phyloP scores from a whole-genome alignment of 2,113 vertebrate genomes.

The Thalassoma bifasciatum region DNA sequence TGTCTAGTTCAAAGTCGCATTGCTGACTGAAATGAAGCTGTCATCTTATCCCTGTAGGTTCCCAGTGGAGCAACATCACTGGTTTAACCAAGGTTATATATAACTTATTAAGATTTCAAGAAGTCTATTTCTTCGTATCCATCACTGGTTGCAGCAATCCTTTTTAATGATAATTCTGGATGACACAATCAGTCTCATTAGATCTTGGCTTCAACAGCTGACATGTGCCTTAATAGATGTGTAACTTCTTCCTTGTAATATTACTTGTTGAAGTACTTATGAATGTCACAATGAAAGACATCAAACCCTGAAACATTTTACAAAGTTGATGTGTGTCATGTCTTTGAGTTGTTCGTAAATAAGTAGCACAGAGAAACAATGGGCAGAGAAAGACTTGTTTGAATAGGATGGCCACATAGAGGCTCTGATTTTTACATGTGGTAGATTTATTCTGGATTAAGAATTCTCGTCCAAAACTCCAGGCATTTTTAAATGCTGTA shows the following conservation, averaged over 20 bases:
- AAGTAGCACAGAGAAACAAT: background rate
- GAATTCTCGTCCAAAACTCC: too few species aligned
- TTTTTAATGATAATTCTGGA: conserved; percentile 34
- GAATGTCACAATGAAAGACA: conserved; percentile 29
- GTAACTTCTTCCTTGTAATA: conserved; percentile 29
- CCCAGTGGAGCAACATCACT: too few species aligned
- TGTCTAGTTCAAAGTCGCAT: conserved; percentile 26
- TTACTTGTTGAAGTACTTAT: conserved; percentile 35
- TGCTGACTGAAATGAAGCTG: conserved; percentile 33
- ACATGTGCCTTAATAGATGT: conserved; percentile 46
- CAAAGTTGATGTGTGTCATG: conserved; percentile 35
- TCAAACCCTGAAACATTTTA: conserved; percentile 21
- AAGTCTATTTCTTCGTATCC: conserved; percentile 46
- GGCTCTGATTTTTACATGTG: too few species aligned
- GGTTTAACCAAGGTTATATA: conserved; percentile 26
- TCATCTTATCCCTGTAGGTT: conserved; percentile 9
- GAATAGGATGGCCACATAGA: too few species aligned
- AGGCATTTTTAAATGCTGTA: background rate
- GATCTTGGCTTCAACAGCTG: conserved; percentile 39
- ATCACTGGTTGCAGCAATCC: conserved; percentile 46
- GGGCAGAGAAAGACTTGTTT: too few species aligned
- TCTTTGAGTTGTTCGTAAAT: conserved; percentile 20
- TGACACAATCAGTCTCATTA: conserved; percentile 19
- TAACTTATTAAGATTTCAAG: conserved; percentile 14
- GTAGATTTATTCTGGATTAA: too few species aligned